phyloP scores from a whole-genome alignment of 2,797 vertebrate species.

The Schizopygopsis pylzovi region DNA sequence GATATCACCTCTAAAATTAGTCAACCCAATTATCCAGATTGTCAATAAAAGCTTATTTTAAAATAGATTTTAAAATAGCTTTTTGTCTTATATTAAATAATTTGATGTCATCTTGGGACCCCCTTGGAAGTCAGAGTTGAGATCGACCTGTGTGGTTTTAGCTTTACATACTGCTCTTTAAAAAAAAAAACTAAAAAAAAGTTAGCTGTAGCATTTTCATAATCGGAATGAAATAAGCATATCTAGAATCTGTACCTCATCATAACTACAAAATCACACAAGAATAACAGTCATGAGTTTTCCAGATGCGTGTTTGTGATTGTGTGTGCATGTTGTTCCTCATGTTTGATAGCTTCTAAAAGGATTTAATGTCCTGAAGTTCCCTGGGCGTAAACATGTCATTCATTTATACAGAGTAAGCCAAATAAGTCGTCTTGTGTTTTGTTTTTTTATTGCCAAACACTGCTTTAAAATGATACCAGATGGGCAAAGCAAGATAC shows the following conservation, averaged over 20 bases:
- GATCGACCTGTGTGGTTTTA: not conserved
- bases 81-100: not conserved
- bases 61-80: not conserved
- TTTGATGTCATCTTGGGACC: not conserved
- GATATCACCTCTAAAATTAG: not conserved
- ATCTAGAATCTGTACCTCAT: not conserved
- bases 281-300: conserved; percentile 35
- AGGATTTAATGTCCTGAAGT: conserved; percentile 36
- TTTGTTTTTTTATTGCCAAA: conserved; percentile 35
- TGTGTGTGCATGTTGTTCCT: not conserved
- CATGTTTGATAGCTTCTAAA: conserved; percentile 23
- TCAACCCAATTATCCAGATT: not conserved
- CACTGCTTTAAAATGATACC: not conserved
- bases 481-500: not conserved
- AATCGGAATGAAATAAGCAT: not conserved
- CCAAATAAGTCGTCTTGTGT: conserved; percentile 14
- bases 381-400: conserved; percentile 5
- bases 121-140: not conserved
- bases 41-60: not conserved
- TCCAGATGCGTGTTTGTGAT: not conserved
- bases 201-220: not conserved
- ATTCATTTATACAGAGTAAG: conserved; percentile 38
- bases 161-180: not conserved
- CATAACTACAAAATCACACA: conserved; percentile 17
- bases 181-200: not conserved